Evolutionary conservation across 2,888 invertebrate genomes (phyloP), one percentile per base, ranked within the genome.

Genomic region (Euzophera pinguis): DNA sequence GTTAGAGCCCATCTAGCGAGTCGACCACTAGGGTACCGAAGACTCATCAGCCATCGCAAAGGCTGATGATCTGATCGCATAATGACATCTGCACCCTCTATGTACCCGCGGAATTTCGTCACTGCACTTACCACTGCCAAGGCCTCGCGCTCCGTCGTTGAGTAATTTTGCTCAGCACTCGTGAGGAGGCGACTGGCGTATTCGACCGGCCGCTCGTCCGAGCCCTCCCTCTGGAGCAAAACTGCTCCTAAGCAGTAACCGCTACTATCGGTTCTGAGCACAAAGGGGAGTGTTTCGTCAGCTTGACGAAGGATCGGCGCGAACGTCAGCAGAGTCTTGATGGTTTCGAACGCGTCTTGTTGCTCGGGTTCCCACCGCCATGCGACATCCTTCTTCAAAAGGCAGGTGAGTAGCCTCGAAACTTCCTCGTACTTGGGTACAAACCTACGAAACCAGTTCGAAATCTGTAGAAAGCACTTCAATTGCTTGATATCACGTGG

Each of bases 361-460:
- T 47, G 47, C 34, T 47, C 17, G 10, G 32, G 9, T 35, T 47
- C 17, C 47, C 47, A 47, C 3, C 5, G 34, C 47, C 47, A 47
- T 9, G 34, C 7, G 1, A n/a, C 47, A 10, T 35, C 16, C 13
- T 47, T 47, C 17, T 47, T 47, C 14, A 16, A n/a, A 1, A 47
- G 35, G 9, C 6, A 3, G 1, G 62, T 64, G 1, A 66, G 41
- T 1, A 61, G 59, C 13, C 54, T 47, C 0, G 67, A 60, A 6
- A 63, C 37, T 0, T 56, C 41, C 0, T 62, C 52, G 22, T 22
- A 22, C 5, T 22, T 22, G 22, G 22, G 22, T 22, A 22, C 22
- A 22, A 22, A 22, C 22, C 22, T 22, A 5, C 22, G 22, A 22
- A 60, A 67, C 66, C 67, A 70, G 0, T 60, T 57, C 37, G 61